Conservation (phyloP, 2,797 vertebrate species). For the Triplophysa bombifrons region DNA sequence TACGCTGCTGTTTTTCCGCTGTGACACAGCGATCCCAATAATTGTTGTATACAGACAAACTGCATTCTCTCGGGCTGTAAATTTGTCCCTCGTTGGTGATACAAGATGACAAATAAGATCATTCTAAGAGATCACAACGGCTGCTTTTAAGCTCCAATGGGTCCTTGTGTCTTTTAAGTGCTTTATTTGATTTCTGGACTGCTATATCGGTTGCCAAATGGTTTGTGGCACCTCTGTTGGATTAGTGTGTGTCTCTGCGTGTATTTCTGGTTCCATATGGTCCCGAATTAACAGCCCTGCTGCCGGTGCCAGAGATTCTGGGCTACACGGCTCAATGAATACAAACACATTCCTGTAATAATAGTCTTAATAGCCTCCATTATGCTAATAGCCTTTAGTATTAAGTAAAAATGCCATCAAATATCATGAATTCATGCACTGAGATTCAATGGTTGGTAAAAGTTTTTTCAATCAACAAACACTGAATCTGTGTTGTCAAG, state of each 20-base stretch:
- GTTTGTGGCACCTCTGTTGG: slow-evolving; percentile 32
- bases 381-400: no score
- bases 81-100: slow-evolving; percentile 25
- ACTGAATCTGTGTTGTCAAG: background rate
- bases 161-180: background rate
- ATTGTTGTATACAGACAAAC: slow-evolving; percentile 14
- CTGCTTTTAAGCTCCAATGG: background rate
- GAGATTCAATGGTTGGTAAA: no score
- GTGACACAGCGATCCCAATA: slow-evolving; percentile 8
- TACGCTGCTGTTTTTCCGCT: background rate
- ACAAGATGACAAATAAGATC: slow-evolving; percentile 11
- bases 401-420: no score
- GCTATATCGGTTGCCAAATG: slow-evolving; percentile 34
- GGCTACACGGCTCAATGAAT: background rate
- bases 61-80: background rate
- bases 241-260: slow-evolving; percentile 25
- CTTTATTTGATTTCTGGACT: slow-evolving; percentile 14
- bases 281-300: slow-evolving; percentile 17
- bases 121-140: slow-evolving; percentile 3
- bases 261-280: slow-evolving; percentile 40
- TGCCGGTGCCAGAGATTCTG: slow-evolving; percentile 8
- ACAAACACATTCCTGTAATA: background rate
- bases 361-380: background rate
- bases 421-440: no score
- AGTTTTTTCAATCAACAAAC: no score